Evolutionary conservation across 2,113 vertebrate genomes (phyloP).

Genomic region (Strix aluco): DNA sequence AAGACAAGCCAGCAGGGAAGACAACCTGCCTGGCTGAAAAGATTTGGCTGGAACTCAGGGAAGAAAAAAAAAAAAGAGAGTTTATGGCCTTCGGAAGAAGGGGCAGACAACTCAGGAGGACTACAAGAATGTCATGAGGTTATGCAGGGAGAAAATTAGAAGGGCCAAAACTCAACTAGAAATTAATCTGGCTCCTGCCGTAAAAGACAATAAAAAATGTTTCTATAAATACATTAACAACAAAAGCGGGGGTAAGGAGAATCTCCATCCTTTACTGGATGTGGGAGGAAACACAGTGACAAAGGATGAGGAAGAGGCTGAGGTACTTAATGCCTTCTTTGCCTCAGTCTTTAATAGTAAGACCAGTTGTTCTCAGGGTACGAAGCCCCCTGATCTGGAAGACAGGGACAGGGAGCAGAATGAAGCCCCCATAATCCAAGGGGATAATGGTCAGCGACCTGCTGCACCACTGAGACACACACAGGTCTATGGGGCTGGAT

Average conservation of each 20-base stretch:
- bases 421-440: not conserved
- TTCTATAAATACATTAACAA: not conserved
- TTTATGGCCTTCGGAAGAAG: not conserved
- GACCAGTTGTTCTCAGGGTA: not conserved
- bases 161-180: not conserved
- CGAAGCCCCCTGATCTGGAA: not conserved
- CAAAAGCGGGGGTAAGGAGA: not conserved
- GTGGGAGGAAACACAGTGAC: not conserved
- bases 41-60: not conserved
- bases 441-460: not conserved
- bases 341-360: not conserved
- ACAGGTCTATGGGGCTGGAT: not conserved
- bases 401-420: not conserved
- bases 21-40: not conserved
- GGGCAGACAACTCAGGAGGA: not conserved
- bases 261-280: not conserved
- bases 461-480: not conserved
- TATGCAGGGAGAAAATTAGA: not conserved
- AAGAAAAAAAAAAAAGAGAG: not conserved
- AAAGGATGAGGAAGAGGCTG: not conserved
- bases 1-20: rapidly evolving
- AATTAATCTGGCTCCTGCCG: not conserved
- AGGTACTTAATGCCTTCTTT: not conserved
- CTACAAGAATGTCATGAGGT: not conserved
- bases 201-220: not conserved